phyloP scores from a whole-genome alignment of 2,113 vertebrate genomes.

The Chlamydotis undulata region DNA sequence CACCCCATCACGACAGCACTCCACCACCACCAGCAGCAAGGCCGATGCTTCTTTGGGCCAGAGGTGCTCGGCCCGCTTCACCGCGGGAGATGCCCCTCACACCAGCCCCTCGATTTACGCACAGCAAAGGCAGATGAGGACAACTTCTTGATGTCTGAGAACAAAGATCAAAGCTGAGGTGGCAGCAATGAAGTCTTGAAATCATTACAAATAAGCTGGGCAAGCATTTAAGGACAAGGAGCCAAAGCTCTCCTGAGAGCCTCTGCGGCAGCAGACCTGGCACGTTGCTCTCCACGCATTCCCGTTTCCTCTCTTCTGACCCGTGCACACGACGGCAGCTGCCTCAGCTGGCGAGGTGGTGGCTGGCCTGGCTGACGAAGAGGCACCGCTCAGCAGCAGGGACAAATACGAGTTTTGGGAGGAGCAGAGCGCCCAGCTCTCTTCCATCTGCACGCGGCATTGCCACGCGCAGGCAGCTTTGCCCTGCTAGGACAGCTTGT shows the following conservation, averaged over 20 bases:
- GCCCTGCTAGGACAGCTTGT: not conserved
- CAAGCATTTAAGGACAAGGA: not conserved
- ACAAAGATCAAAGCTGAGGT: not conserved
- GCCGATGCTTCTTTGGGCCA: no score
- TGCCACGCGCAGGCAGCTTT: not conserved
- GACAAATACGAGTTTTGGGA: accelerated
- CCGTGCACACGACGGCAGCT: accelerated
- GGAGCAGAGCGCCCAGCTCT: not conserved
- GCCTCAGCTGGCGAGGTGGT: accelerated
- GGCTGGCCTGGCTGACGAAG: accelerated
- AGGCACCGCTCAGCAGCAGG: not conserved
- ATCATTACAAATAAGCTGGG: not conserved
- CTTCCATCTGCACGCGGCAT: not conserved
- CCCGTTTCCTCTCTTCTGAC: not conserved
- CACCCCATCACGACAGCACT: not conserved
- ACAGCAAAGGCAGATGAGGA: not conserved
- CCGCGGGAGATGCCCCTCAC: no score
- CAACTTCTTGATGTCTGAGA: not conserved
- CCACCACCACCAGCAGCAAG: not conserved
- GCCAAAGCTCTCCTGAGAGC: not conserved
- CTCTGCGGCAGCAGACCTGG: not conserved
- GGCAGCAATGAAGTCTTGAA: not conserved
- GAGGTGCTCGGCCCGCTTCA: not conserved
- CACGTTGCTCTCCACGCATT: accelerated
- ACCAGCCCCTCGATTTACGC: accelerated